Percentiles rank a stretch among this genome's conserved stretches.
These are phyloP conservation scores for Microctenopoma stevenorrisi DNA, from an alignment of 2,797 vertebrate species.

Conservation along the genomic window DNA sequence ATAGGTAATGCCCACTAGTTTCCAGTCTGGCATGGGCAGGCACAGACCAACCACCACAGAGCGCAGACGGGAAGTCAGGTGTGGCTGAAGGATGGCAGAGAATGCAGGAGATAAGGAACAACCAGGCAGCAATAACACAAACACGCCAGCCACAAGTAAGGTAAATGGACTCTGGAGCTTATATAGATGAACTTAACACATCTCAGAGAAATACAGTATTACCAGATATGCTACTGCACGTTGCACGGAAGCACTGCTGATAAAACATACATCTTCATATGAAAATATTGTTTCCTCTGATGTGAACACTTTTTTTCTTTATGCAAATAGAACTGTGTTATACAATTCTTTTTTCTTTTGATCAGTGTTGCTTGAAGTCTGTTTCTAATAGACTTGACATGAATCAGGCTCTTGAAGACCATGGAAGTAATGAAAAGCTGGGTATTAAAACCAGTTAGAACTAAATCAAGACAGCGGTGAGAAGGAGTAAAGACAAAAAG, in stretches of 20 bases:
- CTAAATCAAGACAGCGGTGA: conserved; percentile 12
- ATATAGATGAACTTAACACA: neutral
- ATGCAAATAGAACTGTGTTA: neutral
- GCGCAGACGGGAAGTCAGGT: conserved; percentile 21
- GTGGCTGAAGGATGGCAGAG: conserved; percentile 26
- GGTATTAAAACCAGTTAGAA: conserved; percentile 2
- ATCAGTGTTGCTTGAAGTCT: neutral
- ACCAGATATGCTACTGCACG: neutral
- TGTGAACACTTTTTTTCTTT: neutral
- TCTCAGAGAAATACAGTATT: neutral
- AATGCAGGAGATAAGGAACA: neutral
- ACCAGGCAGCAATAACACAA: conserved; percentile 23
- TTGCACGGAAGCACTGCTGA: too few species aligned
- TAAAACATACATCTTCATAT: neutral
- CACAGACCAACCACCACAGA: conserved; percentile 24
- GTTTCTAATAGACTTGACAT: conserved; percentile 12
- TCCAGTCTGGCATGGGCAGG: conserved; percentile 28
- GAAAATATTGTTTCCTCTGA: neutral
- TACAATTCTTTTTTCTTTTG: neutral
- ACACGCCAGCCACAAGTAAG: neutral
- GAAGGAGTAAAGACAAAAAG: conserved; percentile 36
- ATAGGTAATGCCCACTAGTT: conserved; percentile 42
- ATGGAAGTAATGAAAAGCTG: neutral
- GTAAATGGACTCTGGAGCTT: neutral
- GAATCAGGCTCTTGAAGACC: conserved; percentile 2